These are phyloP conservation scores for Euwallacea fornicatus DNA, from an alignment of 1,140 invertebrate genomes.

Conservation along the genomic window DNA sequence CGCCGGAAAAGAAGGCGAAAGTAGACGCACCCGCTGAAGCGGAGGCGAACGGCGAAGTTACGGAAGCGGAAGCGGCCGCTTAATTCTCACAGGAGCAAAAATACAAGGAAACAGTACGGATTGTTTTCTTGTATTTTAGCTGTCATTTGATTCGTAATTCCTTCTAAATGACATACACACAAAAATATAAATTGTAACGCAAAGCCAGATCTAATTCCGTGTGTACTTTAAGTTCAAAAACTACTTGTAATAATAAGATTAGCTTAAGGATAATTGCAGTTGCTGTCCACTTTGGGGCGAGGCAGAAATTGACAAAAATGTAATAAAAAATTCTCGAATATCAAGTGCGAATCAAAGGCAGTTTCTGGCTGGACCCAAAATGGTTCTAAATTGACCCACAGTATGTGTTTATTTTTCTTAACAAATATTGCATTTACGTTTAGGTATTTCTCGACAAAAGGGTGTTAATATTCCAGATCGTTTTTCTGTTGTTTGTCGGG, in stretches of 20 bases:
- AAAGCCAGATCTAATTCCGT: background rate
- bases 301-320: background rate
- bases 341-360: background rate
- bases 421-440: constrained; percentile 50
- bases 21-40: constrained; percentile 62
- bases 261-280: background rate
- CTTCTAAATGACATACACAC: no score
- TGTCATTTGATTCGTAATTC: no score
- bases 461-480: constrained; percentile 38
- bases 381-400: background rate
- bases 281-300: background rate
- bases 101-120: no score
- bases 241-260: background rate
- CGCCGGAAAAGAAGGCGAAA: constrained; percentile 73
- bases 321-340: background rate
- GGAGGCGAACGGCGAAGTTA: constrained; percentile 54
- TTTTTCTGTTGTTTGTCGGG: constrained; percentile 20
- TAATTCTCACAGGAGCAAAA: constrained; percentile 52
- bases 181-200: no score
- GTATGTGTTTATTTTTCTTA: background rate
- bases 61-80: constrained; percentile 65
- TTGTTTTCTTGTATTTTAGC: no score
- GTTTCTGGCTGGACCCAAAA: constrained; percentile 13
- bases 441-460: constrained; percentile 30
- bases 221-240: background rate